Conservation (phyloP, 1,140 invertebrate species). For the Lasioglossum baleicum region DNA sequence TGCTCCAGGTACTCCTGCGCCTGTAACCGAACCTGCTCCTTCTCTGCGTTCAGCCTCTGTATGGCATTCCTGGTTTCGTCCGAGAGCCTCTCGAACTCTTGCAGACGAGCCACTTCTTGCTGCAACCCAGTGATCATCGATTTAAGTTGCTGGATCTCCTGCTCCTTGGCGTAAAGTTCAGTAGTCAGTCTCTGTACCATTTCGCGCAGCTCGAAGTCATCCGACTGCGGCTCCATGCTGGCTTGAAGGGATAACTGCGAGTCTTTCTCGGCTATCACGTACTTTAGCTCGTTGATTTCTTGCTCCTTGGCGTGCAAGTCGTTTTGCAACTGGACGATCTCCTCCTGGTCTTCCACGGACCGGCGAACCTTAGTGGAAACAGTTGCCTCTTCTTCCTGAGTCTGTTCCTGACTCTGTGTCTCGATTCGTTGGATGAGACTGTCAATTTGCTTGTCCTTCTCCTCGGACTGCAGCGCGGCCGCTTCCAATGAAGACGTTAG, state of each 20-base stretch:
- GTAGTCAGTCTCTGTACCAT: slow-evolving; percentile 59
- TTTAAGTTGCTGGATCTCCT: slow-evolving; percentile 62
- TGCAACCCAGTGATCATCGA: slow-evolving; percentile 52
- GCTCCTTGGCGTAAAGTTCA: slow-evolving; percentile 66
- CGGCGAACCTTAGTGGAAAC: slow-evolving; percentile 28
- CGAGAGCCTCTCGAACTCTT: slow-evolving; percentile 54
- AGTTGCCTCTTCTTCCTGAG: slow-evolving; percentile 28
- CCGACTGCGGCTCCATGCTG: slow-evolving; percentile 57
- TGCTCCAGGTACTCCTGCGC: slow-evolving; percentile 57
- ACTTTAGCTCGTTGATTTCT: slow-evolving; percentile 68
- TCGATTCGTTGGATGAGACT: slow-evolving; percentile 55
- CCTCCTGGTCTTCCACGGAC: slow-evolving; percentile 60
- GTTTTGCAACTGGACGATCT: slow-evolving; percentile 64
- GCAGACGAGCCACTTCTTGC: slow-evolving; percentile 51
- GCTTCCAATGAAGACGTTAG: slow-evolving; percentile 57
- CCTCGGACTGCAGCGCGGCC: neutral
- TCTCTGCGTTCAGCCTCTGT: slow-evolving; percentile 62
- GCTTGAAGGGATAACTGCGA: slow-evolving; percentile 62
- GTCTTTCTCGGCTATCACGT: slow-evolving; percentile 67
- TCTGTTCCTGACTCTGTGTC: slow-evolving; percentile 44
- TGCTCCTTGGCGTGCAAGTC: slow-evolving; percentile 65
- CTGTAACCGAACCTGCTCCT: slow-evolving; percentile 59
- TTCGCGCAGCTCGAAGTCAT: slow-evolving; percentile 63
- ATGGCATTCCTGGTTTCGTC: slow-evolving; percentile 61
- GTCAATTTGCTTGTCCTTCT: slow-evolving; percentile 56